Base-by-base conservation (phyloP, 2,888 invertebrate genomes). In the Nymphalis polychloros region DNA sequence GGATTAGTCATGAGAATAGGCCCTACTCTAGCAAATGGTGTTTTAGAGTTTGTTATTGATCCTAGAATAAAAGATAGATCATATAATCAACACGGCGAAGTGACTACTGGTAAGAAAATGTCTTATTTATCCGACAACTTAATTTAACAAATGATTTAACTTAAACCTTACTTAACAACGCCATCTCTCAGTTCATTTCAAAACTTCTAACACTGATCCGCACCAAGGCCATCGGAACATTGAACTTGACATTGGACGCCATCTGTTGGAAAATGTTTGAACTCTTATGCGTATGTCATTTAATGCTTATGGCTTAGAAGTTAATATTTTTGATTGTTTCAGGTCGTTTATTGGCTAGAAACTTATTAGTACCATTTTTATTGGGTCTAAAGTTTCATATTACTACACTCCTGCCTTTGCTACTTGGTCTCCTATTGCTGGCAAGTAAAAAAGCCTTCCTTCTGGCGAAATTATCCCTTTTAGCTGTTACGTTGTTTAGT, bases 361-460 rank as follows among this genome's bases (percentile, higher is more conserved):
- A 96, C 73, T 94, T 96, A 66, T 79, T 97, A n/a, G 88, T 97
- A 20, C 97, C 97, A 31, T 94, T 97, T 77, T 92, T 97, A 1
- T 91, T 97, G 16, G 97, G 97, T 8, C 94, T 97, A 75, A 97
- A 97, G 86, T 96, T 97, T 80, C 96, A 96, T 79, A 87, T 97
- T 55, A 94, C 95, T 1, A 95, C 96, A 0, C 82, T 97, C 69
- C 87, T 97, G 19, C 97, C 97, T 0, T 81, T 97, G 63, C 80
- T 97, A 10, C 94, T 97, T 71, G 96, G 96, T 1, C 81, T 94
- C 10, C 85, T 97, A 49, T 93, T 96, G 59, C 78, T 97, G 53
- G 90, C 97, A 3, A 95, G 96, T 23, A 97, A 97, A 80, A 97
- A 97, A 79, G 96, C 96, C 0, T 93, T 96, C 57, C 81, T 97